A percentile compares a stretch with the other conserved stretches of the same genome.
phyloP scores from a whole-genome alignment of 2,113 vertebrate species.

The Brachyhypopomus occidentalis region DNA sequence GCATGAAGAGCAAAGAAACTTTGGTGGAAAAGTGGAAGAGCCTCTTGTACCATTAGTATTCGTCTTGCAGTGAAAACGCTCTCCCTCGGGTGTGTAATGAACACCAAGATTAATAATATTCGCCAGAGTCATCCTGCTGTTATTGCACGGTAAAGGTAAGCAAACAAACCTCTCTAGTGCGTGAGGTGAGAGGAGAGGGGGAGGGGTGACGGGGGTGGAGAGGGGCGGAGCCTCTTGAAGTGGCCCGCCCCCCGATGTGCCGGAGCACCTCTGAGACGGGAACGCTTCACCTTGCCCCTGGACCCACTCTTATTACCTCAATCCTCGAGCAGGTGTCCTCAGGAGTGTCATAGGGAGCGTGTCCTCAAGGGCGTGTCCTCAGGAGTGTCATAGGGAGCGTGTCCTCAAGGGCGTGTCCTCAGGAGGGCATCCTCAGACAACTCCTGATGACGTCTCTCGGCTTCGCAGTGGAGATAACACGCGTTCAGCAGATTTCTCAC shows the following conservation, averaged over 20 bases:
- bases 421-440: not conserved
- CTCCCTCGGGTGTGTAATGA: conserved; percentile 59
- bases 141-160: conserved; percentile 54
- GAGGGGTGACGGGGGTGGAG: conserved; percentile 35
- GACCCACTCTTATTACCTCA: no score
- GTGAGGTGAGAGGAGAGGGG: conserved; percentile 45
- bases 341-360: no score
- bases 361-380: no score
- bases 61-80: conserved; percentile 28
- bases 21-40: conserved; percentile 39
- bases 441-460: not conserved
- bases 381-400: not conserved
- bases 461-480: not conserved
- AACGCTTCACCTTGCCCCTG: no score
- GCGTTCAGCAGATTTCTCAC: not conserved
- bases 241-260: not conserved
- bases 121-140: conserved; percentile 43
- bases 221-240: conserved; percentile 22
- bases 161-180: conserved; percentile 59
- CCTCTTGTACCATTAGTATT: conserved; percentile 49
- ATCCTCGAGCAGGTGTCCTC: no score
- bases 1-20: conserved; percentile 20
- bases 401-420: not conserved
- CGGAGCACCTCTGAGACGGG: not conserved
- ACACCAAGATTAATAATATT: conserved; percentile 58